Evolutionary conservation across 1,140 invertebrate species (phyloP).

Genomic region (Eupeodes corollae): DNA sequence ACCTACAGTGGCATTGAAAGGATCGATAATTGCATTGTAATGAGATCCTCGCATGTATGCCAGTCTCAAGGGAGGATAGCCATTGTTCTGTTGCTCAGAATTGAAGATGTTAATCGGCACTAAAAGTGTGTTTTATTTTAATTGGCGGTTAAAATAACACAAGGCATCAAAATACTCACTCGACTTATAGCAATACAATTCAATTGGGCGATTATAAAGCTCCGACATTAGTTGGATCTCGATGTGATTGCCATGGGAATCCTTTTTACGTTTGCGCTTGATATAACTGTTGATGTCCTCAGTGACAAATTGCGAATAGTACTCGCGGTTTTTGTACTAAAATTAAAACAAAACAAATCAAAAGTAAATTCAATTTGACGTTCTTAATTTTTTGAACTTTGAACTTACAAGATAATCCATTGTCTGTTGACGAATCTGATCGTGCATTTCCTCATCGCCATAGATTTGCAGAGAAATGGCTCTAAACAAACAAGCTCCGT

Average conservation of each 20-base stretch:
- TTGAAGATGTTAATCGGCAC: slow-evolving; percentile 90
- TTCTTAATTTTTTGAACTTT: background rate
- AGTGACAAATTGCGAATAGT: slow-evolving; percentile 87
- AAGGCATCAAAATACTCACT: slow-evolving; percentile 43
- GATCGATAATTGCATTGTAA: slow-evolving; percentile 86
- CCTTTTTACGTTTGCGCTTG: slow-evolving; percentile 61
- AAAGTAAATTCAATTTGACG: background rate
- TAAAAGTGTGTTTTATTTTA: slow-evolving; percentile 33
- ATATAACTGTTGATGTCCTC: slow-evolving; percentile 86
- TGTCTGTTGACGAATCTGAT: slow-evolving; percentile 70
- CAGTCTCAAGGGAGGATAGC: slow-evolving; percentile 73
- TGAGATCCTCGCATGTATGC: slow-evolving; percentile 85
- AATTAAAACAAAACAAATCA: background rate
- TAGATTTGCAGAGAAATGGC: slow-evolving; percentile 88
- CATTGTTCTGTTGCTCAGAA: slow-evolving; percentile 53
- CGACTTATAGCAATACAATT: slow-evolving; percentile 81
- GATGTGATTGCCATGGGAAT: slow-evolving; percentile 86
- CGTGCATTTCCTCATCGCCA: slow-evolving; percentile 88
- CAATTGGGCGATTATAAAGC: slow-evolving; percentile 85
- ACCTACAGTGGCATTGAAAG: slow-evolving; percentile 73
- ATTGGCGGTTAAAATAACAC: background rate
- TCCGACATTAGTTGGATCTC: slow-evolving; percentile 91
- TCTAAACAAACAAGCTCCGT: slow-evolving; percentile 87
- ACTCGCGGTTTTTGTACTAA: slow-evolving; percentile 65
- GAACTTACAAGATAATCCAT: slow-evolving; percentile 84